phyloP scores from a whole-genome alignment of 2,113 vertebrate genomes.

The Oncorhynchus gorbuscha region DNA sequence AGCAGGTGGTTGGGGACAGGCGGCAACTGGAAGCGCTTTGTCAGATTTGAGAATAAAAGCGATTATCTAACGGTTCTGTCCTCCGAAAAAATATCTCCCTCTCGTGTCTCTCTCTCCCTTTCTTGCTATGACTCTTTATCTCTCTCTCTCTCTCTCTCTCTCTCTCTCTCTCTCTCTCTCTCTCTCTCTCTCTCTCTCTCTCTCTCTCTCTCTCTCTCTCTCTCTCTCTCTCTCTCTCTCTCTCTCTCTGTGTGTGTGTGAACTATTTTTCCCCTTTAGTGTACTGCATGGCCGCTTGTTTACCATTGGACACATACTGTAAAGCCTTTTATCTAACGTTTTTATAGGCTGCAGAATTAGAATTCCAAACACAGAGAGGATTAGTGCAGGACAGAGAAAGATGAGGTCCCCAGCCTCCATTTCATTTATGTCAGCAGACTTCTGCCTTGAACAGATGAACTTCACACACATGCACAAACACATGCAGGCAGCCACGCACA shows the following conservation, averaged over 20 bases:
- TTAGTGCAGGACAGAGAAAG: slow-evolving; percentile 26
- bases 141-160: not conserved
- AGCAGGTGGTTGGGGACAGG: not conserved
- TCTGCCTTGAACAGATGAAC: too few relatives aligned
- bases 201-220: not conserved
- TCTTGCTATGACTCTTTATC: not conserved
- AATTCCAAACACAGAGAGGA: slow-evolving; percentile 37
- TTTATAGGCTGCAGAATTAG: slow-evolving; percentile 30
- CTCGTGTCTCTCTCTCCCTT: not conserved
- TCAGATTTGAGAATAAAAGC: slow-evolving; percentile 23
- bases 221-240: not conserved
- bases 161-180: not conserved
- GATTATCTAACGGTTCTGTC: slow-evolving; percentile 42
- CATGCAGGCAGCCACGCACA: too few relatives aligned
- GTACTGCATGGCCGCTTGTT: too few relatives aligned
- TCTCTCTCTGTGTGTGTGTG: not conserved
- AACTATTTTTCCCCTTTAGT: too few relatives aligned
- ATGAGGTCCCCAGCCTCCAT: not conserved
- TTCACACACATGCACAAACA: not conserved
- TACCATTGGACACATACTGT: not conserved
- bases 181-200: too few relatives aligned
- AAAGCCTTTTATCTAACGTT: slow-evolving; percentile 32
- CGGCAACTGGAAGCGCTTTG: not conserved
- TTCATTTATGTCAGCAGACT: too few relatives aligned
- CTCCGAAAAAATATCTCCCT: slow-evolving; percentile 25